phyloP scores from a whole-genome alignment of 2,888 invertebrate species.

The Nemotelus nigrinus region DNA sequence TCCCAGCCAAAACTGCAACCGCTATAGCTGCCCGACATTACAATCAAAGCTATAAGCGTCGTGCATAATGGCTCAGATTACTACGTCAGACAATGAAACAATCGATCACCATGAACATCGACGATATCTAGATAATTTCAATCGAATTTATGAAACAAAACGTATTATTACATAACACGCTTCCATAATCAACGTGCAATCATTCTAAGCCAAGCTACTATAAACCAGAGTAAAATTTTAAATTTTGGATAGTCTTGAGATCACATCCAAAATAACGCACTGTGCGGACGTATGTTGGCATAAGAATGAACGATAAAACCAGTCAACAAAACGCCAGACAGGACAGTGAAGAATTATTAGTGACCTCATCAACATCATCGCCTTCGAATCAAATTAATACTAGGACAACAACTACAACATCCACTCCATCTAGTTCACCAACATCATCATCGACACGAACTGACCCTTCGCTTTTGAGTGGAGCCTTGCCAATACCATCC shows the following conservation, averaged over 20 bases:
- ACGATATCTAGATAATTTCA: constrained; percentile 8
- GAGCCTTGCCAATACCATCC: neutral
- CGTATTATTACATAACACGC: constrained; percentile 20
- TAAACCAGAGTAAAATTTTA: no score
- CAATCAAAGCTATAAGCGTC: neutral
- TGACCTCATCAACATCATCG: constrained; percentile 57
- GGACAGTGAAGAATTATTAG: constrained; percentile 58
- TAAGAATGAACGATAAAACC: constrained; percentile 52
- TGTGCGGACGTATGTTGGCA: neutral
- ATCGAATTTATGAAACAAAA: constrained; percentile 18
- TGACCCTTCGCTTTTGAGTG: neutral
- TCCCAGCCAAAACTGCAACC: neutral
- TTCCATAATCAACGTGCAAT: neutral
- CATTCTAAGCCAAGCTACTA: no score
- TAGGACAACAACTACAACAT: constrained; percentile 54
- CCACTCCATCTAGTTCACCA: constrained; percentile 54
- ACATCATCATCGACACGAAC: constrained; percentile 5
- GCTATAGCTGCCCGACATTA: neutral
- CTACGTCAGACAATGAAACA: neutral
- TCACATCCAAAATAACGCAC: constrained; percentile 14
- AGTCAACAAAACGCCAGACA: constrained; percentile 48
- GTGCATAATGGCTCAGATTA: constrained; percentile 16
- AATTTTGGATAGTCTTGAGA: neutral
- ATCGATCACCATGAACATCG: neutral
- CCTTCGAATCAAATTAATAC: constrained; percentile 30